Base-by-base conservation (phyloP, 2,797 vertebrate species). In the Salmo trutta region DNA sequence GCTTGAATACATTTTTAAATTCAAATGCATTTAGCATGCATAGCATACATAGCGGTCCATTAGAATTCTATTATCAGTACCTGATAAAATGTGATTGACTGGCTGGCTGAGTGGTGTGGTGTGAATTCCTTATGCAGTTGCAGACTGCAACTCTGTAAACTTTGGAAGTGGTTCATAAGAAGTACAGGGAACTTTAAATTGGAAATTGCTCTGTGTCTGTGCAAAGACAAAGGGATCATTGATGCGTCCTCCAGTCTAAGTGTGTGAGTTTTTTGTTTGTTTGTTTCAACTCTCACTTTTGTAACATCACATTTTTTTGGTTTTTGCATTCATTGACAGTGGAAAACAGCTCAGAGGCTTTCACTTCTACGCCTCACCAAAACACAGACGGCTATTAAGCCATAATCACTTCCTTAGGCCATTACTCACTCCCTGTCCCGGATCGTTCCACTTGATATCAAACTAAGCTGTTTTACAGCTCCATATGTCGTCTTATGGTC, bases 21-120 rank as follows among this genome's bases (percentile, higher is more conserved):
- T 64, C 59, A 64, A 64, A 64, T 24, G 59, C 21, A 27, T 64
- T 64, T 64, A 24, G 59, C 24, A 27, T 64, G 59, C 59, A 64
- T 64, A 12, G 59, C 59, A 64, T 14, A 64, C 21, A 64, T 24
- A 64, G 59, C 21, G 59, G 14, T 24, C 59, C 21, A 24, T 64
- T 8, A 27, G 59, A 64, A 24, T 24, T 24, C 12, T 24, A 19
- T 24, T 64, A 64, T 64, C 59, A 24, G 59, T 10, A 64, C 21
- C 59, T 64, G 59, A 64, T 64, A 64, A 24, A 24, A 64, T 64
- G 59, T 64, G 59, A 64, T 64, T 64, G 59, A 64, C n/a, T 24
- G 59, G 8, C 59, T 64, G 59, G 59, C 59, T 24, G n/a, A 24
- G 59, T 12, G 59, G 4, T 24, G 59, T 64, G 59, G 24, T 64